Base-by-base conservation (phyloP, 2,888 invertebrate genomes). In the Pristionchus mayeri region DNA sequence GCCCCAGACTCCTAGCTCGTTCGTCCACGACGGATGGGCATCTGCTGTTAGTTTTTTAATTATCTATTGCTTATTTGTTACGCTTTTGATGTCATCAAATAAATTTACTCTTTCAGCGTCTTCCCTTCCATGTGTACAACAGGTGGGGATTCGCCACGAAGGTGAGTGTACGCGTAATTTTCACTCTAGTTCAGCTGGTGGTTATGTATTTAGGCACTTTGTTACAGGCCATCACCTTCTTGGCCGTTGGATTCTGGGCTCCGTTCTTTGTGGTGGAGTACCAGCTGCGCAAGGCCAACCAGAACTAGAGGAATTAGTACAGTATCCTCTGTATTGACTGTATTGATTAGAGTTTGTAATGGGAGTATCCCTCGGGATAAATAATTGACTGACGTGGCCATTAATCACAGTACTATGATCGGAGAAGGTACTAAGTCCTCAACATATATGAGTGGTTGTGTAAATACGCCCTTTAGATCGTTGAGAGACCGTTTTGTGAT, bases 1-100 rank as follows among this genome's bases (percentile, higher is more conserved):
- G 1, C 82, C 83, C 48, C 91, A 91, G 86, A 89, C 88, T 82
- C 91, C 91, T 57, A 87, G 88, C 67, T 85, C 87, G 84, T 89
- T 90, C 86, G 87, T 91, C 84, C 83, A 91, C 84, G 91, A 91
- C 78, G 91, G 91, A 84, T 91, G 90, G 88, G 91, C 91, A n/a
- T 88, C 88, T 48, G 90, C 91, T 87, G 91, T 91, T 84, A 88
- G 91, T 89, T 57, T 40, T 9, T 21, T 44, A 16, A 76, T 76
- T n/a, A 7, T 44, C 30, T 60, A n/a, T 9, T n/a, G n/a, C n/a
- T n/a, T n/a, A n/a, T n/a, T n/a, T n/a, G n/a, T n/a, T n/a, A n/a
- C n/a, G n/a, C n/a, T n/a, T n/a, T n/a, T n/a, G n/a, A n/a, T n/a
- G n/a, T n/a, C n/a, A n/a, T n/a, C n/a, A n/a, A 71, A 71, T 71